Base-by-base conservation (phyloP, 2,888 invertebrate species). In the Laspeyria flexula region DNA sequence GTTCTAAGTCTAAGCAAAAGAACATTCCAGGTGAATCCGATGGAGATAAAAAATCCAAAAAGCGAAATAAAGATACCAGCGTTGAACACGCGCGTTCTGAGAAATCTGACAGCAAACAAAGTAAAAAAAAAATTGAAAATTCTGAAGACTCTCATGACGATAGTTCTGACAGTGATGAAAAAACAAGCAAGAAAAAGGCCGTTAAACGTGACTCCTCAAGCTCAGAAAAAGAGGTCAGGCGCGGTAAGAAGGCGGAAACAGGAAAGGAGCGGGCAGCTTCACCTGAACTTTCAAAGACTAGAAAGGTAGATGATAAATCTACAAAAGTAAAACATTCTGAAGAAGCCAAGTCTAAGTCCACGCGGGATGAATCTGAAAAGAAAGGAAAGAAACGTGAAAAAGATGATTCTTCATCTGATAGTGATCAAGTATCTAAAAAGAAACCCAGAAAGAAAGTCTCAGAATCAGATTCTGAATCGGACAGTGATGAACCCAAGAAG, bases 381-480 rank as follows among this genome's bases (percentile, higher is more conserved):
- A 94, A 94, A 69, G 90, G 90, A 7, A 94, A 94, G 61, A 95
- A 94, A 73, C 91, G 94, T 10, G 93, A 93, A 55, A 94, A 94
- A 53, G 94, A 94, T 27, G 94, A 94, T 4, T 93, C 92, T 0
- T 92, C 92, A 12, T 90, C 92, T 3, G 92, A 93, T 16, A 92
- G 92, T 69, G 93, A 93, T 56, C 89, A 90, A 57, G 88, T 88
- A 3, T 77, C 89, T 12, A 93, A 88, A 61, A 94, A 94, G 71
- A 94, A 93, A 75, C 81, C 86, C 1, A 90, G 88, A 60, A 94
- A 93, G 82, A 92, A 93, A 71, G 90, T 90, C 30, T 94, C 95
- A 0, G 95, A 94, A 10, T 95, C 94, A 0, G 95, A 95, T 18
- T 95, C 95, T 0, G 93, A 94, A 34, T 94, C 94, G 0, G 95